Percentiles rank a stretch among this genome's conserved stretches.
Conservation (phyloP, 2,113 vertebrate genomes). For the Anarrhichthys ocellatus region DNA sequence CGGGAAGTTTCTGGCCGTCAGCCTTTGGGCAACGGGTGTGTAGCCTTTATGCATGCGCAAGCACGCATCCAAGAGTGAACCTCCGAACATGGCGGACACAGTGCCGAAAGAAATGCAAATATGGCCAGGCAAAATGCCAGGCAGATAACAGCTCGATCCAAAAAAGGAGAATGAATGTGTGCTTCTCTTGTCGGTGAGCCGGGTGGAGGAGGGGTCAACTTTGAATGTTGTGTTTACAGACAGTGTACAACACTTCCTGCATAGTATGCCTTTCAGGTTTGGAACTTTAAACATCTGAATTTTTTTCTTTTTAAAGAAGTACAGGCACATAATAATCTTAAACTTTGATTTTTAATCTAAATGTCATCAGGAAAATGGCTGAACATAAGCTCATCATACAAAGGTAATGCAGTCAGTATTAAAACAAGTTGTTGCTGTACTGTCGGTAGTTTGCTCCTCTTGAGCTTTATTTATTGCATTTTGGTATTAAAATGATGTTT, state of each 20-base stretch:
- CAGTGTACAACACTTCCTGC: neutral
- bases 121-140: neutral
- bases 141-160: neutral
- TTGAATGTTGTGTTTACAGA: neutral
- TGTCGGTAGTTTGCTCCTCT: neutral
- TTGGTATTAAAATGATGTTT: neutral
- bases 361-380: neutral
- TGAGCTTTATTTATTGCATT: neutral
- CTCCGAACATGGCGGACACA: neutral
- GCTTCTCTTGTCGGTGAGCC: neutral
- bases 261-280: neutral
- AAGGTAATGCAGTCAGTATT: neutral
- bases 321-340: constrained; percentile 1
- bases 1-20: neutral
- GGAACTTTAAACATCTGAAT: neutral
- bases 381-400: constrained; percentile 3
- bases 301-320: neutral
- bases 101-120: neutral
- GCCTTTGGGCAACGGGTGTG: neutral
- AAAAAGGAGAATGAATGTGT: neutral
- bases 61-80: neutral
- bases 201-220: neutral
- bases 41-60: neutral
- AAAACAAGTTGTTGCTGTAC: neutral
- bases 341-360: constrained; percentile 18